Evolutionary conservation across 2,113 vertebrate genomes (phyloP), one percentile per base, ranked within the genome.

Genomic region (Solenodon paradoxus): DNA sequence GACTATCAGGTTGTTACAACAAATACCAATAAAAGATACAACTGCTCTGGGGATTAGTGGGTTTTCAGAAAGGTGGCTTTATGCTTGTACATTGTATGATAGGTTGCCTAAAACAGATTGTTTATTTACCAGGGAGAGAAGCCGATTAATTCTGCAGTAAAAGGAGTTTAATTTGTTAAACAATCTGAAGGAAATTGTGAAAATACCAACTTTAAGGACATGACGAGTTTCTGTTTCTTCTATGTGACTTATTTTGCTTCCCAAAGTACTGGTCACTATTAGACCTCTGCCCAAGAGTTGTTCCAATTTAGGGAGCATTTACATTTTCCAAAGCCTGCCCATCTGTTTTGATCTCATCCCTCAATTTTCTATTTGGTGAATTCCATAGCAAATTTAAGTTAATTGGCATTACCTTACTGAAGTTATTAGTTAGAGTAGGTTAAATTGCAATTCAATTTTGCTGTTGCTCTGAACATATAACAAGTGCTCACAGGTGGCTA

Each of bases 51-150:
- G 32, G 17, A 89, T 32, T 30, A 19, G 7, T 35, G 40, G 47
- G 32, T 72, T 93, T 93, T 74, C 69, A 13, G 42, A 88, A 92
- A 95, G 57, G 40, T 93, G n/a, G 38, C 47, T 86, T 77, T 87
- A 75, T 95, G 88, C 97, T 95, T 83, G 90, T 53, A 32, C 38
- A 28, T 85, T 47, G 10, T 35, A 35, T 13, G 55, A 96, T 92
- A 95, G 55, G 30, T 32, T 57, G 72, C 96, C 74, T 51, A 22
- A 47, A 89, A 80, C 90, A 75, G 82, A 57, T 69, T 55, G 72
- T 88, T 81, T 96, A 85, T 2, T 80, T 84, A 66, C 11, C 57
- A 71, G 2, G 17, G 57, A 92, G 87, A 77, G 38, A 79, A 9
- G 49, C 30, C 74, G 88, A 79, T 96, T 84, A 77, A n/a, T 85